Evolutionary conservation across 2,888 invertebrate species (phyloP), one percentile per base, ranked within the genome.

Genomic region (Drosophila bunnanda): DNA sequence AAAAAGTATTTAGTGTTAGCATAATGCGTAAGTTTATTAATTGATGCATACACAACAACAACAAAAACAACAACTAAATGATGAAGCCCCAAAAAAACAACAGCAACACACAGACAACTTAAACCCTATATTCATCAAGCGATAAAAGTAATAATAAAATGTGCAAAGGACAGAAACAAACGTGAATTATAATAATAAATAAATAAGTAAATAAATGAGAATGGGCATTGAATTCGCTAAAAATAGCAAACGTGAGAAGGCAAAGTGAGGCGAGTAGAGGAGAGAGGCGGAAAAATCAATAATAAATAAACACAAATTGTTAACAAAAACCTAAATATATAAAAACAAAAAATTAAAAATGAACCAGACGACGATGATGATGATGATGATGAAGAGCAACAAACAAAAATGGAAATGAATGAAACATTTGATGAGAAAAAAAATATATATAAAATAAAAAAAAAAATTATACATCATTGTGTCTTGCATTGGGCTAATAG

Each of bases 1-100:
- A 90, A 89, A 88, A 90, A 90, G 82, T 84, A 83, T 84, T 89
- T 90, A 90, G 90, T 90, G 89, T 90, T 91, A 91, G 91, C 79
- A 70, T 90, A 90, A 83, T 90, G 85, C 80, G 80, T 91, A 91
- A 91, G 90, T 89, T 79, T 86, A 82, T 81, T 80, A 79, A 80
- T 57, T 65, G 70, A 67, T 62, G 64, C 76, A 61, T 60, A 22
- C 53, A 76, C 66, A 75, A 50, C 54, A 25, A 25, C 32, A 32
- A 9, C 30, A 60, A n/a, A n/a, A n/a, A 61, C 41, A 56, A 57
- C 43, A 66, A 69, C 52, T 54, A 53, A 57, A 75, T 57, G 39
- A 25, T 43, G 25, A 32, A 48, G 30, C 15, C 28, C 50, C 22
- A 55, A 13, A 43, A 15, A 25, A 10, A 44, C 6, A 13, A 22